A percentile compares a stretch with the other conserved stretches of the same genome.
phyloP scores from a whole-genome alignment of 2,797 vertebrate species.

The Ateles fusciceps region DNA sequence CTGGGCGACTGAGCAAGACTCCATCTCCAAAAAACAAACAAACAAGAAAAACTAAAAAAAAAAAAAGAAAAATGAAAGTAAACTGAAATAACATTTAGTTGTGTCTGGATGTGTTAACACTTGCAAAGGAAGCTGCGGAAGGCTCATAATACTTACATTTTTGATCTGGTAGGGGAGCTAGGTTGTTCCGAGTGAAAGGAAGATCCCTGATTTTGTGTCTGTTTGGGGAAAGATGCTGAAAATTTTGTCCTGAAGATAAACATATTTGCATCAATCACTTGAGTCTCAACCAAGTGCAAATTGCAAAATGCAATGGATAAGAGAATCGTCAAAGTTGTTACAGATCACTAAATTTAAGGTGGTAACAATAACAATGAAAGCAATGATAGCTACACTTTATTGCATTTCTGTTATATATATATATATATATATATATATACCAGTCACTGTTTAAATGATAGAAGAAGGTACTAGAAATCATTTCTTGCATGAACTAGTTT shows the following conservation, averaged over 20 bases:
- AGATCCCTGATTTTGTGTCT: constrained; percentile 82
- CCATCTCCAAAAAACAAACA: not conserved
- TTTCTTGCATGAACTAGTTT: not conserved
- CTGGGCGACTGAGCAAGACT: not conserved
- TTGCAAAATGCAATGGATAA: not conserved
- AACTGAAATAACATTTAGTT: not conserved
- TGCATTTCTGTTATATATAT: not conserved
- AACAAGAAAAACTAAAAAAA: not conserved
- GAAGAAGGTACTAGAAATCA: not conserved
- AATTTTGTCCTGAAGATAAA: constrained; percentile 82
- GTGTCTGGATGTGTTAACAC: not conserved
- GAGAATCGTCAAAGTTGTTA: not conserved
- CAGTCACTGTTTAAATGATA: not conserved
- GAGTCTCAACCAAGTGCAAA: not conserved
- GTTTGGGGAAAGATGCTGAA: constrained; percentile 81
- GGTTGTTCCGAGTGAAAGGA: constrained; percentile 80
- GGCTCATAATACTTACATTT: constrained; percentile 85
- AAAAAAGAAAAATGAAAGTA: not conserved
- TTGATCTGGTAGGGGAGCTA: constrained; percentile 86
- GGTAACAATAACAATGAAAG: not conserved
- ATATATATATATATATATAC: not conserved
- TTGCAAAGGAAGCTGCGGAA: not conserved
- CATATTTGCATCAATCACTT: constrained; percentile 23
- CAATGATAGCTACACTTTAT: not conserved
- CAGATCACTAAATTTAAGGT: not conserved